phyloP scores from a whole-genome alignment of 2,113 vertebrate species.

The Hemibates koningsi region DNA sequence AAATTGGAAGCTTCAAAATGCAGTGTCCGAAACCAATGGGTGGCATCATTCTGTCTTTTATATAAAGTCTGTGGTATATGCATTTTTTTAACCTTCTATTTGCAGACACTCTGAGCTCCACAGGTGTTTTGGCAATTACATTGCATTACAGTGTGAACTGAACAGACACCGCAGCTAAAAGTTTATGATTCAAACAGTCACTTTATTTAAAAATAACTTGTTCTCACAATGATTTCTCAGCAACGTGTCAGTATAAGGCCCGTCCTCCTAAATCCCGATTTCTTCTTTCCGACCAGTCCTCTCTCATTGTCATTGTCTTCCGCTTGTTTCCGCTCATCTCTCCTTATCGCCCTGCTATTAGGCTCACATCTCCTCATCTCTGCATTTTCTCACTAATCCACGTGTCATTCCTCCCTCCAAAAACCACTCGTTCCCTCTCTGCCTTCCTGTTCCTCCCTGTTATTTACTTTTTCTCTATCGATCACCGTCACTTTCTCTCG shows the following conservation, averaged over 20 bases:
- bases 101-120: background rate
- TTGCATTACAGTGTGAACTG: background rate
- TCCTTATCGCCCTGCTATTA: constrained; percentile 15
- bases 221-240: background rate
- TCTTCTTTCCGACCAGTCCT: background rate
- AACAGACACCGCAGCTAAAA: background rate
- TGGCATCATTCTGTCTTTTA: background rate
- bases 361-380: background rate
- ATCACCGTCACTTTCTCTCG: background rate
- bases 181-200: background rate
- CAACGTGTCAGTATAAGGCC: background rate
- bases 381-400: background rate
- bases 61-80: background rate
- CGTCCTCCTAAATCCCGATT: background rate
- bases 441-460: constrained; percentile 7
- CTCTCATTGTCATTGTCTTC: background rate
- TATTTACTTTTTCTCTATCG: constrained; percentile 4
- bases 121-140: background rate
- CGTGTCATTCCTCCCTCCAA: background rate
- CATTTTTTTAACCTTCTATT: background rate
- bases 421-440: background rate
- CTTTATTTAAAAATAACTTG: background rate
- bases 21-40: background rate
- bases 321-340: background rate
- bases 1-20: background rate